Conservation (phyloP, 2,113 vertebrate species). For the Cynoglossus semilaevis region DNA sequence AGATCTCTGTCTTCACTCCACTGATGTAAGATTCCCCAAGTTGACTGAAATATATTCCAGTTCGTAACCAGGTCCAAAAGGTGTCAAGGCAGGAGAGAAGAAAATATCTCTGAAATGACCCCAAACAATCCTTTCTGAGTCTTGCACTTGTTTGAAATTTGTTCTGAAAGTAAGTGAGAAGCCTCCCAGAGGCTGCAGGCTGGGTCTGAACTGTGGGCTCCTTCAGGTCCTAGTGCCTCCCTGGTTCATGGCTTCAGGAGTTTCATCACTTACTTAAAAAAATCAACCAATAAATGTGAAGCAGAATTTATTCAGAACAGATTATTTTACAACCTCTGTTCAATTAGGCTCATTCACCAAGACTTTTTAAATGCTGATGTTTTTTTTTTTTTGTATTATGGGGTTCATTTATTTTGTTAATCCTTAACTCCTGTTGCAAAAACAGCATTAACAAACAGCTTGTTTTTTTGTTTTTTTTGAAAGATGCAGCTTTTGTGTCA, state of each 20-base stretch:
- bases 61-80: slow-evolving; percentile 44
- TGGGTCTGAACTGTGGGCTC: slow-evolving; percentile 3
- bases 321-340: too few species aligned
- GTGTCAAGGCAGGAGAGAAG: slow-evolving; percentile 25
- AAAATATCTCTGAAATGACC: slow-evolving; percentile 40
- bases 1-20: slow-evolving; percentile 29
- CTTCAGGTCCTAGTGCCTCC: slow-evolving; percentile 77
- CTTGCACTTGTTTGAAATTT: slow-evolving; percentile 75
- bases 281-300: too few species aligned
- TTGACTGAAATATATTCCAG: slow-evolving; percentile 59
- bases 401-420: too few species aligned
- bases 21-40: slow-evolving; percentile 21
- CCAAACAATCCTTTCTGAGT: slow-evolving; percentile 56
- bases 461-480: too few species aligned
- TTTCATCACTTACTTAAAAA: slow-evolving; percentile 4
- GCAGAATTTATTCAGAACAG: too few species aligned
- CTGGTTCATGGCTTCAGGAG: accelerated
- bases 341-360: too few species aligned
- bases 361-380: too few species aligned
- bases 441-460: too few species aligned
- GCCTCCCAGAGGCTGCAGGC: slow-evolving; percentile 47
- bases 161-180: slow-evolving; percentile 68
- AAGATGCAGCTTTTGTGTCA: too few species aligned
- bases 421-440: too few species aligned
- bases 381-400: too few species aligned